These are phyloP conservation scores for Panzeria rudis DNA, from an alignment of 2,888 invertebrate genomes.

Conservation along the genomic window DNA sequence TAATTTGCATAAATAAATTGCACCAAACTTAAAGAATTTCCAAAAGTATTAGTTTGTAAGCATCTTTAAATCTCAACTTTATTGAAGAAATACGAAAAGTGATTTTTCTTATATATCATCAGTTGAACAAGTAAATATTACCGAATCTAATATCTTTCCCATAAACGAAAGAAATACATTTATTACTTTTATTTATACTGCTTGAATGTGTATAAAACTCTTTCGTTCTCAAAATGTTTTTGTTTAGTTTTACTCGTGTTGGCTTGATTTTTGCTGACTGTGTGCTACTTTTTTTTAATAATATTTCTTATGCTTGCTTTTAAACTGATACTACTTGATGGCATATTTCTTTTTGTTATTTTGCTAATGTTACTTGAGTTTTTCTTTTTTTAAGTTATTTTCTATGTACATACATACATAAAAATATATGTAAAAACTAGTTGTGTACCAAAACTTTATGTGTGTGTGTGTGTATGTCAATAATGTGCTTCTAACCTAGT, in stretches of 20 bases:
- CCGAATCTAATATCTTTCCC: background rate
- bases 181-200: background rate
- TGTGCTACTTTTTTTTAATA: conserved; percentile 12
- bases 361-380: conserved; percentile 24
- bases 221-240: conserved; percentile 34
- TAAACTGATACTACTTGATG: conserved; percentile 17
- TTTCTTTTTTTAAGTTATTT: background rate
- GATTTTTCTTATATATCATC: conserved; percentile 18
- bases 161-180: background rate
- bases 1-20: background rate
- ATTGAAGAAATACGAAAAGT: conserved; percentile 10
- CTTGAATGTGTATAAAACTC: conserved; percentile 28
- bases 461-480: background rate
- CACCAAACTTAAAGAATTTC: background rate
- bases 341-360: background rate
- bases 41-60: conserved; percentile 10
- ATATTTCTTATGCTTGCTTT: conserved; percentile 32
- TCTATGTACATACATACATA: background rate
- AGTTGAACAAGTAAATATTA: conserved; percentile 49
- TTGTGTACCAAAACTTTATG: conserved; percentile 22
- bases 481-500: conserved; percentile 58
- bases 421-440: conserved; percentile 12
- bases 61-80: background rate
- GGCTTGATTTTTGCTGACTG: conserved; percentile 35
- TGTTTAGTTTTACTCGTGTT: conserved; percentile 19